phyloP scores from a whole-genome alignment of 2,888 invertebrate species.

The Polydrusus cervinus region DNA sequence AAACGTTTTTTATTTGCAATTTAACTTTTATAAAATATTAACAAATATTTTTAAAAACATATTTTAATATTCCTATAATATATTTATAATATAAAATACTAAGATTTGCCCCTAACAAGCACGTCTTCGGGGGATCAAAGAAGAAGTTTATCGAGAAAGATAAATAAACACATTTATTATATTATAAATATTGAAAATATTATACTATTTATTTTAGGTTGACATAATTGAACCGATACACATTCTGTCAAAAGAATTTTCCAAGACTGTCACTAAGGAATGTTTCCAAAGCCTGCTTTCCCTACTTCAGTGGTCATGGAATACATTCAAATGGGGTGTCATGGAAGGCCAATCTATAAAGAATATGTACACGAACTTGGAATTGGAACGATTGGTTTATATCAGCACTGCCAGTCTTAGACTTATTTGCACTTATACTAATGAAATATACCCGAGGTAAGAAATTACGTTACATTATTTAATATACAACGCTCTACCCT shows the following conservation, averaged over 20 bases:
- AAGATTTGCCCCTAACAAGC: too few species aligned
- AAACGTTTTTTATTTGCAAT: too few species aligned
- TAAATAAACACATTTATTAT: too few species aligned
- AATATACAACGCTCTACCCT: too few species aligned
- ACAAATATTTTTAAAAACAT: too few species aligned
- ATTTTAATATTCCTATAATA: too few species aligned
- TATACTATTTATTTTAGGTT: slow-evolving; percentile 64
- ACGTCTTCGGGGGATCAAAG: too few species aligned
- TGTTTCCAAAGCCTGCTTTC: slow-evolving; percentile 90
- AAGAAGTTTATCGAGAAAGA: too few species aligned
- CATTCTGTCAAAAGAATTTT: slow-evolving; percentile 88
- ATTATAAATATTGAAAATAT: too few species aligned
- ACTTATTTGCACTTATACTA: slow-evolving; percentile 88
- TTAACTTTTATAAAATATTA: too few species aligned
- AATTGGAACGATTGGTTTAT: slow-evolving; percentile 89
- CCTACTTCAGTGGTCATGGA: slow-evolving; percentile 95
- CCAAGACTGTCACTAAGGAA: slow-evolving; percentile 87
- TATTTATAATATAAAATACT: too few species aligned
- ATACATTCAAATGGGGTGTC: slow-evolving; percentile 83
- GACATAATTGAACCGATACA: slow-evolving; percentile 85
- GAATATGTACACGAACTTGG: slow-evolving; percentile 75
- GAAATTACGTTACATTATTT: neutral
- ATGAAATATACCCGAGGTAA: slow-evolving; percentile 87
- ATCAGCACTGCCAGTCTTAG: slow-evolving; percentile 89
- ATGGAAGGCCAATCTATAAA: slow-evolving; percentile 74